Evolutionary conservation across 2,113 vertebrate genomes (phyloP).

Genomic region (Reinhardtius hippoglossoides): DNA sequence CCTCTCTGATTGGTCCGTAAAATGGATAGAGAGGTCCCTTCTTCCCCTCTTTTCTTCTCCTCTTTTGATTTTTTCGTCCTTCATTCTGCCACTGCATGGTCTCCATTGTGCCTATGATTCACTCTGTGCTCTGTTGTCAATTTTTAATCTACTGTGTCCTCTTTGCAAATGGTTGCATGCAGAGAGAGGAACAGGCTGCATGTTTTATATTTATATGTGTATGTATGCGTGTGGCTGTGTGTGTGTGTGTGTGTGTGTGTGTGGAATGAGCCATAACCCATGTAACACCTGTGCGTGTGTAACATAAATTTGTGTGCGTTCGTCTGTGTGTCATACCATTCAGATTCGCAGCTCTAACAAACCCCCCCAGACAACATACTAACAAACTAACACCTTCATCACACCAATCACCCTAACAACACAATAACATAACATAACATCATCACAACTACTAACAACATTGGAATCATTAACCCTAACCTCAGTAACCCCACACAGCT

Average conservation of each 20-base stretch:
- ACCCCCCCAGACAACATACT: slow-evolving; percentile 60
- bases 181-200: slow-evolving; percentile 67
- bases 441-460: slow-evolving; percentile 76
- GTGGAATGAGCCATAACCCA: slow-evolving; percentile 67
- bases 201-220: slow-evolving; percentile 52
- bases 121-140: slow-evolving; percentile 60
- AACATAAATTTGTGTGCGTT: slow-evolving; percentile 49
- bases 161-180: slow-evolving; percentile 72
- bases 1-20: slow-evolving; percentile 66
- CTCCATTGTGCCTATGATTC: slow-evolving; percentile 69
- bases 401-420: slow-evolving; percentile 68
- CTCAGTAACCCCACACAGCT: slow-evolving; percentile 66
- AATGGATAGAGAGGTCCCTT: slow-evolving; percentile 64
- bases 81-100: slow-evolving; percentile 73
- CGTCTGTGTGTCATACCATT: slow-evolving; percentile 66
- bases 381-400: slow-evolving; percentile 77
- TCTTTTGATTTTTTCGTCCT: slow-evolving; percentile 46
- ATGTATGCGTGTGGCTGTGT: slow-evolving; percentile 31
- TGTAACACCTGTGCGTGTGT: slow-evolving; percentile 70
- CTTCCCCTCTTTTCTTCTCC: slow-evolving; percentile 29
- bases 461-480: slow-evolving; percentile 68
- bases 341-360: slow-evolving; percentile 72
- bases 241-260: slow-evolving; percentile 19
- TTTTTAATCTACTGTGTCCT: slow-evolving; percentile 54
- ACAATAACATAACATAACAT: slow-evolving; percentile 66